Base-by-base conservation (phyloP, 1,140 invertebrate species). In the Pararge aegeria region DNA sequence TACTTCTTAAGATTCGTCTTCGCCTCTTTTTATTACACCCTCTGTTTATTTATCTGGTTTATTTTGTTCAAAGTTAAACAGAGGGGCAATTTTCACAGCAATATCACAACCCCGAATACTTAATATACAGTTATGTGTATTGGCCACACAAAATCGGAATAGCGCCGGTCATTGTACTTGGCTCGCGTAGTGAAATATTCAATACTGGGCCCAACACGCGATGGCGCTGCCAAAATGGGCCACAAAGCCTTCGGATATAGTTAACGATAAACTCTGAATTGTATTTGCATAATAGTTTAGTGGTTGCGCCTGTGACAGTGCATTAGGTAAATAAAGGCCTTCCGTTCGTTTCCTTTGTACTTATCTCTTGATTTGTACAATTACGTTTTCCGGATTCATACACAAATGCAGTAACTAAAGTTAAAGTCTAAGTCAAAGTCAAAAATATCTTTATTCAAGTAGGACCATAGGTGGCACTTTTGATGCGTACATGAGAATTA, bases 231-330 rank as follows among this genome's bases (percentile, higher is more conserved):
- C 38, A 40, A 40, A 40, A 5, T 40, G 38, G 13, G 38, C 38
- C 38, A 15, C 38, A 40, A 15, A 40, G n/a, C 5, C 38, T 5
- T 40, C 6, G 13, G 13, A 18, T 16, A 40, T 40, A 40, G 38
- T 40, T 18, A 40, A 40, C 38, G 13, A 40, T 40, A 40, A 40
- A 40, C 16, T 40, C 38, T 40, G 38, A 16, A 18, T 15, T 6
- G 38, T 40, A 40, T 40, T 40, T 40, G 38, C 38, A 16, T 40
- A 40, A 40, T 40, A 18, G 38, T 15, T 5, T 40, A 40, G 38
- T 10, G 38, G 5, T 40, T 10, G 38, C 13, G 38, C 13, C 16
- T 40, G 2, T 40, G 38, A 16, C 16, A 16, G 30, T 34, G 7
- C 30, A 34, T 12, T 34, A 6, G 30, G 30, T 34, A 34, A 34